Base-by-base conservation (phyloP, 2,113 vertebrate genomes). In the Corythornis vintsioides region DNA sequence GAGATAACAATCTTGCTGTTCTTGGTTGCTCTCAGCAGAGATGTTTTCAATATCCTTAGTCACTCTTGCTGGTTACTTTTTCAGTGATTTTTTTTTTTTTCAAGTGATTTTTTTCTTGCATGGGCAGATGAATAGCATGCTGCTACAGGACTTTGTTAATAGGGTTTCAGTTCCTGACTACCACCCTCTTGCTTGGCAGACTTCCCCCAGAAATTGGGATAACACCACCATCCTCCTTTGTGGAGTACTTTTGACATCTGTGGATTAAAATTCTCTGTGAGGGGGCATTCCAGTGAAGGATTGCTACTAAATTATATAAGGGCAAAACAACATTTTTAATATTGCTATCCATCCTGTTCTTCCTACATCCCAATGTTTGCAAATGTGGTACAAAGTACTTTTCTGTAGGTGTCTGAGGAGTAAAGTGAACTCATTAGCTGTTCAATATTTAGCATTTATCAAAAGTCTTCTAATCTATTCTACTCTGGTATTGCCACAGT, bases 71-170 rank as follows among this genome's bases (percentile, higher is more conserved):
- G 29, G 11, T 28, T 83, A 3, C 9, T 56, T 84, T 67, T 81
- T n/a, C 13, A 1, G 26, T 13, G 7, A 13, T 69, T 72, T 69
- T 19, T 48, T 9, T 48, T 38, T 70, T 76, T 73, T 47, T 10
- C 38, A 38, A 38, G 38, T 38, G 38, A 38, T 38, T 48, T 48
- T 22, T 48, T 38, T 70, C 73, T 73, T 42, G 9, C n/a, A 21
- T 0, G 0, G 18, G 26, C 40, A 84, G 65, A 12, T 3, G 2
- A 53, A 11, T 26, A 83, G 31, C 40, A 63, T 0, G 2, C 17
- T 72, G 59, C 48, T 59, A 53, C 22, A 33, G 57, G 33, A 45
- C 19, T 52, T 64, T 35, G 42, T 53, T 4, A 1, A 35, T 3
- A 63, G 13, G 16, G 2, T 70, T 92, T 92, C 1, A 2, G 38